Conservation (phyloP, 2,113 vertebrate genomes). For the Rafetus swinhoei region DNA sequence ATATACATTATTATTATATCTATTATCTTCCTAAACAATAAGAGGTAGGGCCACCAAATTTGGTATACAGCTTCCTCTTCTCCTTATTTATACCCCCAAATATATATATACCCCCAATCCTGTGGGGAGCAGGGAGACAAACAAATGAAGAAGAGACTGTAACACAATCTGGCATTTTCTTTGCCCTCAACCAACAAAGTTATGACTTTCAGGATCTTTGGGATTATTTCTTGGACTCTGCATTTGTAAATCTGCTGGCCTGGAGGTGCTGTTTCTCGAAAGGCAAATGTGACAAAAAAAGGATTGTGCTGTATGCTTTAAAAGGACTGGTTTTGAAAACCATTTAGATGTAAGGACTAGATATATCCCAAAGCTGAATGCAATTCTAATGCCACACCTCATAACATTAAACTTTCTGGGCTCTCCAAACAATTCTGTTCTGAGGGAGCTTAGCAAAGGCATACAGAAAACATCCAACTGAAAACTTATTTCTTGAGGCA, state of each 20-base stretch:
- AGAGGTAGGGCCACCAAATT: too few species aligned
- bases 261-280: not conserved
- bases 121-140: not conserved
- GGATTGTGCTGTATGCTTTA: not conserved
- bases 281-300: not conserved
- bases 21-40: too few species aligned
- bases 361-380: not conserved
- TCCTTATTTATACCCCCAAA: too few species aligned
- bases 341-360: not conserved
- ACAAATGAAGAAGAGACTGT: not conserved
- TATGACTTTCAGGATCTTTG: not conserved
- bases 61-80: too few species aligned
- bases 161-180: not conserved
- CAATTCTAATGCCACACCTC: not conserved
- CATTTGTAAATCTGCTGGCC: not conserved
- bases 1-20: too few species aligned
- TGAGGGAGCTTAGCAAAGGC: not conserved
- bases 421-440: not conserved
- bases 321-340: not conserved
- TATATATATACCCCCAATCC: not conserved
- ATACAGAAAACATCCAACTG: not conserved
- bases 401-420: rapidly evolving
- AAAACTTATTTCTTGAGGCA: not conserved
- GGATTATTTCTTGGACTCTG: not conserved
- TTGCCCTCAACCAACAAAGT: not conserved